Percentiles rank a stretch among this genome's conserved stretches.
These are phyloP conservation scores for Julus scandinavius DNA, from an alignment of 2,888 invertebrate species.

Conservation along the genomic window DNA sequence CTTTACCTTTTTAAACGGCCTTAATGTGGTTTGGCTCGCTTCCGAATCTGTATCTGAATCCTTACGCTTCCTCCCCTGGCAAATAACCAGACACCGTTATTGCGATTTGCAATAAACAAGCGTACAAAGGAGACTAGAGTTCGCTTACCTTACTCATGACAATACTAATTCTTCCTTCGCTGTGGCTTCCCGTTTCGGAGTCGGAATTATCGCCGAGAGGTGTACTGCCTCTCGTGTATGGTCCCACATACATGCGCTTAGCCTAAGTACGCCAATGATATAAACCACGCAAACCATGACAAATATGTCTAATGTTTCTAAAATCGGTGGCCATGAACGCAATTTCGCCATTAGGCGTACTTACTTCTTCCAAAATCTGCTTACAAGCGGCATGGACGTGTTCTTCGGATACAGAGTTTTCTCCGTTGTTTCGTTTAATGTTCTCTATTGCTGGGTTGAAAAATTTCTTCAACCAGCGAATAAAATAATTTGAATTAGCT, in stretches of 20 bases:
- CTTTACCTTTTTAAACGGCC: conserved; percentile 47
- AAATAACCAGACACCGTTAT: conserved; percentile 68
- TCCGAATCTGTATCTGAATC: conserved; percentile 77
- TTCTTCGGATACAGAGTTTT: conserved; percentile 79
- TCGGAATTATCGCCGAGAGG: conserved; percentile 60
- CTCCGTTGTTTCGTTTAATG: conserved; percentile 79
- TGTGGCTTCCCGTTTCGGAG: conserved; percentile 61
- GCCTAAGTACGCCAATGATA: conserved; percentile 51
- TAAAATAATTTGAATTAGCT: neutral
- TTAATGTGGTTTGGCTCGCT: conserved; percentile 64
- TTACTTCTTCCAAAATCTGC: conserved; percentile 81
- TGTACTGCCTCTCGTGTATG: conserved; percentile 58
- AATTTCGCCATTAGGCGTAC: too few species aligned
- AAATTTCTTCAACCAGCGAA: conserved; percentile 74
- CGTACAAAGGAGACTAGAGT: neutral
- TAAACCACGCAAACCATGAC: neutral
- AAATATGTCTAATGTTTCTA: too few species aligned
- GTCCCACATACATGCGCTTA: conserved; percentile 56
- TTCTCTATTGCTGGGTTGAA: conserved; percentile 83
- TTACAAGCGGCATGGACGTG: conserved; percentile 77
- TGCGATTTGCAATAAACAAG: conserved; percentile 57
- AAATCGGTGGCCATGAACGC: too few species aligned
- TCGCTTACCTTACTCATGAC: conserved; percentile 61
- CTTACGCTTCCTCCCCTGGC: conserved; percentile 72
- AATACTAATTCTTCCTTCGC: conserved; percentile 62